phyloP scores from a whole-genome alignment of 2,888 invertebrate species.

The Limnephilus lunatus region DNA sequence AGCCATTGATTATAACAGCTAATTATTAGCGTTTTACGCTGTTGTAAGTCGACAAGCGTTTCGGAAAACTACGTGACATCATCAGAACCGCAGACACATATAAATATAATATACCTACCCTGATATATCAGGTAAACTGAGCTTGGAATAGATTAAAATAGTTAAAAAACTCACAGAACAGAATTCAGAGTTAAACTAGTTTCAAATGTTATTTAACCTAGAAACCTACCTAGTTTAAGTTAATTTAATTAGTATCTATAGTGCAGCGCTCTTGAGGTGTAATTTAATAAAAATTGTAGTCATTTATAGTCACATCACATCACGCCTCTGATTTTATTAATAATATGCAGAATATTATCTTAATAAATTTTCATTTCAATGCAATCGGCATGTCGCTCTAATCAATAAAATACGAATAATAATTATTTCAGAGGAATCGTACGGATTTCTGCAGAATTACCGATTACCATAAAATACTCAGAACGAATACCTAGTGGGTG shows the following conservation, averaged over 20 bases:
- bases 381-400: background rate
- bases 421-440: conserved; percentile 8
- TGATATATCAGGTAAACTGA: too few relatives aligned
- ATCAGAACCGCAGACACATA: too few relatives aligned
- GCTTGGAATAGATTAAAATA: background rate
- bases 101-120: too few relatives aligned
- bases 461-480: background rate
- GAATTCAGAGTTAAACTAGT: background rate
- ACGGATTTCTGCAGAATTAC: conserved; percentile 16
- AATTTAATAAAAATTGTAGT: background rate
- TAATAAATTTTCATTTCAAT: background rate
- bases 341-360: background rate
- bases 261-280: background rate
- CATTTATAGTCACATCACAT: background rate
- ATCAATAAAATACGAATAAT: conserved; percentile 15
- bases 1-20: background rate
- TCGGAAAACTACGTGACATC: too few relatives aligned
- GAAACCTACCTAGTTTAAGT: background rate
- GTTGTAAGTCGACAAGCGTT: too few relatives aligned
- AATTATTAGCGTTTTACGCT: too few relatives aligned
- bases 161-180: background rate
- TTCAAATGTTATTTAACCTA: background rate
- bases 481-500: background rate
- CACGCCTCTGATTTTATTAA: background rate
- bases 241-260: background rate